Base-by-base conservation (phyloP, 30 jellyfish, hydroid and myxozoan genomes). In the Cassiopea xamachana region DNA sequence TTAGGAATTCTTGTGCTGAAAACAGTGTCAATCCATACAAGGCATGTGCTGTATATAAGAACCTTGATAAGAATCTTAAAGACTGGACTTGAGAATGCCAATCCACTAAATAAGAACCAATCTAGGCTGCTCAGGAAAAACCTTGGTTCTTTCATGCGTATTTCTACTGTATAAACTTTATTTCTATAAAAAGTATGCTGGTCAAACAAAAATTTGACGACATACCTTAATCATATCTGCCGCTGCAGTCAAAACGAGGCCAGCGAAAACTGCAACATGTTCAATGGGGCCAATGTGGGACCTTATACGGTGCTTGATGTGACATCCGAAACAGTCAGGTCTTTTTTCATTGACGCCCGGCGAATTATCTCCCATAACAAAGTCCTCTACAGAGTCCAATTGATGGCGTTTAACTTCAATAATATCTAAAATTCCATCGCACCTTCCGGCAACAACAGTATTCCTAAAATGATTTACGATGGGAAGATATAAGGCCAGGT, bases 261-360 rank as follows among this genome's bases (percentile, higher is more conserved):
- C 93, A 7, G 93, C 84, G 13, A 73, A 60, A 16, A 75, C 93
- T 16, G 77, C 80, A 1, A 86, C 62, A 60, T 86, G 27, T 60
- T 86, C 93, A 17, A 86, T 46, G 6, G 93, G 88, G 39, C 93
- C 87, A 27, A 86, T 76, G 4, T 86, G 93, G 17, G 93, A 76
- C 50, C 83, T 73, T 43, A 86, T 62, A 7, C 93, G 93, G 73
- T 86, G 93, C 64, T 86, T 86, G n/a, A 86, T 48, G 17, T 75
- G 87, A 16, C 87, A 86, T 44, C 93, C 93, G 60, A 86, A 74
- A 1, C 73, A 2, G 48, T 67, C 62, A 45, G 1, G 0, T 2
- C 46, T 46, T 0, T 83, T 60, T 13, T 9, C 75, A 15, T 48
- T 17, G 44, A 12, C 81, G 48, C 80, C 62, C 72, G 74, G 78